Conservation (phyloP, 2,113 vertebrate genomes). For the Nerophis lumbriciformis region DNA sequence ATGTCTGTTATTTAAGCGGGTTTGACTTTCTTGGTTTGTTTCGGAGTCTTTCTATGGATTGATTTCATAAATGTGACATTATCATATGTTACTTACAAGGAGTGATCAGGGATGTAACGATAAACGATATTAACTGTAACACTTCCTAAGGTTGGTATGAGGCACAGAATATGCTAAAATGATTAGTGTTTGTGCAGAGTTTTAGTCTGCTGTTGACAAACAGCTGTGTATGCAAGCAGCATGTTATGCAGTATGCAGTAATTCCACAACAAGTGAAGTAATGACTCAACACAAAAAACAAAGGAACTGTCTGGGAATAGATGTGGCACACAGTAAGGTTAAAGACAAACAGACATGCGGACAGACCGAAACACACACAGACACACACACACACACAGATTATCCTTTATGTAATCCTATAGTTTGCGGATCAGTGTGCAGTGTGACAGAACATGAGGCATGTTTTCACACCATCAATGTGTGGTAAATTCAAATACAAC, state of each 20-base stretch:
- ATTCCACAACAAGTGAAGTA: constrained; percentile 30
- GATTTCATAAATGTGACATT: too few relatives aligned
- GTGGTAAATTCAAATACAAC: not conserved
- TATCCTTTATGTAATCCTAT: constrained; percentile 64
- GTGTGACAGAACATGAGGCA: constrained; percentile 31
- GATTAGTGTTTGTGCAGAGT: too few relatives aligned
- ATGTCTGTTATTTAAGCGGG: too few relatives aligned
- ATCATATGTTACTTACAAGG: too few relatives aligned
- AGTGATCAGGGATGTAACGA: too few relatives aligned
- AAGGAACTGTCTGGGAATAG: not conserved
- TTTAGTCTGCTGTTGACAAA: too few relatives aligned
- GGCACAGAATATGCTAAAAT: too few relatives aligned
- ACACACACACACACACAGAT: constrained; percentile 52
- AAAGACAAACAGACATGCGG: constrained; percentile 10
- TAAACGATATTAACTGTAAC: too few relatives aligned
- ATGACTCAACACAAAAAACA: constrained; percentile 19
- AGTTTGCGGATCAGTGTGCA: constrained; percentile 54
- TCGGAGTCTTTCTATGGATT: too few relatives aligned
- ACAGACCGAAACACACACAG: constrained; percentile 28
- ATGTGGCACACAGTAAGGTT: constrained; percentile 13
- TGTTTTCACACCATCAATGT: constrained; percentile 49
- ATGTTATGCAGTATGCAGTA: constrained; percentile 13
- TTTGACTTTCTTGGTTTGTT: too few relatives aligned
- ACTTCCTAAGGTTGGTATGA: too few relatives aligned
- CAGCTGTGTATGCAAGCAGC: too few relatives aligned